Evolutionary conservation across 2,888 invertebrate species (phyloP).

Genomic region (Heteropelma amictum): DNA sequence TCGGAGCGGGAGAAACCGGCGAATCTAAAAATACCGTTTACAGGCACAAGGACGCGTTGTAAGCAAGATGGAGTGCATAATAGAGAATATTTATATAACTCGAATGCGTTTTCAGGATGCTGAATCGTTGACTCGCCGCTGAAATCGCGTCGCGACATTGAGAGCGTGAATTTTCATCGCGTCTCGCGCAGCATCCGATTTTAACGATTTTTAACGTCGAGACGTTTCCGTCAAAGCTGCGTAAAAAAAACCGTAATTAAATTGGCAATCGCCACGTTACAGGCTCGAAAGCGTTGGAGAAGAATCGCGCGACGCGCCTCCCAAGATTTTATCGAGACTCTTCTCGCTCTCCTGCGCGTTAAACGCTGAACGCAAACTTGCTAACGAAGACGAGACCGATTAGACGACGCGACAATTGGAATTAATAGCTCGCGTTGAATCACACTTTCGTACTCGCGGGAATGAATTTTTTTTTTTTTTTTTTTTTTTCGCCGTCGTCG

Average conservation of each 20-base stretch:
- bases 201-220: not conserved
- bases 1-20: slow-evolving; percentile 50
- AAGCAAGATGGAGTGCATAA: not conserved
- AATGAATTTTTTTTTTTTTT: slow-evolving; percentile 1
- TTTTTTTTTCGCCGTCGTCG: not conserved
- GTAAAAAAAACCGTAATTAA: not conserved
- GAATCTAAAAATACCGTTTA: slow-evolving; percentile 63
- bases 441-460: not conserved
- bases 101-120: not conserved
- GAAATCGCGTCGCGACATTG: not conserved
- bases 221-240: not conserved
- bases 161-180: not conserved
- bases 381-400: slow-evolving; percentile 1
- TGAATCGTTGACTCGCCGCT: not conserved
- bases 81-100: not conserved
- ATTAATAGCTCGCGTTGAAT: slow-evolving; percentile 19
- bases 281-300: not conserved
- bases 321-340: not conserved
- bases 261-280: not conserved
- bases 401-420: slow-evolving; percentile 30
- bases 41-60: slow-evolving; percentile 38
- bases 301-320: not conserved
- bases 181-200: not conserved
- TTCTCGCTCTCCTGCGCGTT: not conserved
- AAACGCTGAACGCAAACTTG: not conserved